These are phyloP conservation scores for Cistogaster globosa DNA, from an alignment of 2,888 invertebrate genomes.

Conservation along the genomic window DNA sequence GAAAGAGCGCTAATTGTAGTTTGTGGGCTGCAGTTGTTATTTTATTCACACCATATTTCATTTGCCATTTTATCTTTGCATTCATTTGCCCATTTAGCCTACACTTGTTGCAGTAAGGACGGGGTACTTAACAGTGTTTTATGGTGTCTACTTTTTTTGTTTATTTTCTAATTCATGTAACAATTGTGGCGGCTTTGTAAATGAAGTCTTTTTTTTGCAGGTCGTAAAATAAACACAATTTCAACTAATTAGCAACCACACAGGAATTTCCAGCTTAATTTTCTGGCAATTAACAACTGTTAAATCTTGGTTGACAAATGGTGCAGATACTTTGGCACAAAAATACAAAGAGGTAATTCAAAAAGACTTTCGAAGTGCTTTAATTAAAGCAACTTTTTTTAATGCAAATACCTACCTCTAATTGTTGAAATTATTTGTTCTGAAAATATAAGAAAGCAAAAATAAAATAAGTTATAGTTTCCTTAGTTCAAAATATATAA, in stretches of 20 bases:
- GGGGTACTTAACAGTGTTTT: slow-evolving; percentile 56
- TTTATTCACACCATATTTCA: slow-evolving; percentile 47
- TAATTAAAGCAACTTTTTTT: too few relatives aligned
- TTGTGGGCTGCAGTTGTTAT: slow-evolving; percentile 34
- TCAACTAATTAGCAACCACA: slow-evolving; percentile 15
- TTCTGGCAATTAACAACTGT: slow-evolving; percentile 38
- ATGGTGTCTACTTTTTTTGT: neutral
- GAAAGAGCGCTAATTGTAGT: slow-evolving; percentile 18
- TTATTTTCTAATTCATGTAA: slow-evolving; percentile 3
- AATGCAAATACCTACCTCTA: too few relatives aligned
- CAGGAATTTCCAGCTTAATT: slow-evolving; percentile 34
- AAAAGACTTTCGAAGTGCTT: too few relatives aligned
- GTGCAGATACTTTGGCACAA: neutral
- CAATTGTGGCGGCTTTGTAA: slow-evolving; percentile 25
- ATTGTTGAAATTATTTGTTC: too few relatives aligned
- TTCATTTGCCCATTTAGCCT: slow-evolving; percentile 24
- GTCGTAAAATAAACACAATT: neutral
- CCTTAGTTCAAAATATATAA: too few relatives aligned
- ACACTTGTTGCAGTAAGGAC: slow-evolving; percentile 48
- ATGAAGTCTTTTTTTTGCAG: slow-evolving; percentile 23
- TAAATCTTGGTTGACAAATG: neutral
- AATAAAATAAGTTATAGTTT: too few relatives aligned
- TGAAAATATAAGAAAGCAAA: too few relatives aligned
- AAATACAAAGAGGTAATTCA: neutral
- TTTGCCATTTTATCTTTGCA: slow-evolving; percentile 4